Base-by-base conservation (phyloP, 2,888 invertebrate genomes). In the Notocelia uddmanniana region DNA sequence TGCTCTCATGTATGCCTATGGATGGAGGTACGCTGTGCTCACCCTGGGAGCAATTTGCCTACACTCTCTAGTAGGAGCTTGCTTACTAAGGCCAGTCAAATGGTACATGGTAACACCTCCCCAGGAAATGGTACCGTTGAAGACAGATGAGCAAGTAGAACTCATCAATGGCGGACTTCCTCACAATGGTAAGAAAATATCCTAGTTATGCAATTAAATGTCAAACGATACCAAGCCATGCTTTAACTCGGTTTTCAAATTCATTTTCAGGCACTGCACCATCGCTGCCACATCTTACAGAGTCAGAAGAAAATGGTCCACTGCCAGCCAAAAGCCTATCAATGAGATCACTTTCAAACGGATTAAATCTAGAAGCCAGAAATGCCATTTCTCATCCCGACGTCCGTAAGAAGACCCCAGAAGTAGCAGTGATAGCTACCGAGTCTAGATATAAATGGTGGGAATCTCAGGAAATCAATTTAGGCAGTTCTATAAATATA, bases 81-180 rank as follows among this genome's bases (percentile, higher is more conserved):
- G 94, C 73, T 85, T 96, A 70, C 89, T 96, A 55, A 95, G 96
- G 79, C 96, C 96, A 19, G 92, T 96, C 2, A 95, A 95, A 85
- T 96, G 96, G 95, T 96, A 96, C 84, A 86, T 94, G 83, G 94
- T 89, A 78, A 80, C 87, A 73, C 85, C 89, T 34, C 83, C 83
- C 34, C 69, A 90, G 80, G 92, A 93, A 83, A 80, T 85, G 78
- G 79, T 81, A 54, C 90, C 92, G 50, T 75, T 93, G 19, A 91
- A 88, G 69, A 85, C 84, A 58, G 87, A 89, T 59, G 75, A 77
- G 19, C 84, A 81, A 55, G 74, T 81, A 37, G 89, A 89, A 74
- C 81, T 89, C 54, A 79, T 86, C 0, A 91, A 91, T 76, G 88
- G 88, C 15, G 90, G 86, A 83, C 81, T 23, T 79, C 78, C 37